Evolutionary conservation across 1,140 invertebrate species (phyloP).

Genomic region (Luehdorfia chinensis): DNA sequence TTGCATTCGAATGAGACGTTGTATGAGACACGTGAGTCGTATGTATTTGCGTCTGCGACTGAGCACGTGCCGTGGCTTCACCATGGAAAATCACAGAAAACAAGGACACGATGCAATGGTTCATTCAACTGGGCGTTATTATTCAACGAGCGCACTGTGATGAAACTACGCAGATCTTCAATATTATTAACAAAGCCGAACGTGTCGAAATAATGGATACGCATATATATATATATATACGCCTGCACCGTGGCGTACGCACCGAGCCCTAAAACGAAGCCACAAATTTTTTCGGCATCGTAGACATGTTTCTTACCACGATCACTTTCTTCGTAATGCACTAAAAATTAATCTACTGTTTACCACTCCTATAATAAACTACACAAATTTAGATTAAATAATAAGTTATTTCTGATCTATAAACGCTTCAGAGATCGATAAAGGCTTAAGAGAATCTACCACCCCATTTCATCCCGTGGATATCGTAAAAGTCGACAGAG

Average conservation of each 20-base stretch:
- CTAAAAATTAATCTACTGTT: too few relatives aligned
- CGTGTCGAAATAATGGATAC: conserved; percentile 63
- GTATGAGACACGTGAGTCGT: conserved; percentile 26
- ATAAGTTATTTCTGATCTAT: too few relatives aligned
- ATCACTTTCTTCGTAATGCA: too few relatives aligned
- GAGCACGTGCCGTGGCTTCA: conserved; percentile 46
- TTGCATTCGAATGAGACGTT: conserved; percentile 35
- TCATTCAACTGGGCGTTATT: conserved; percentile 74
- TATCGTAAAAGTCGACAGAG: too few relatives aligned
- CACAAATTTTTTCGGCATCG: conserved; percentile 7
- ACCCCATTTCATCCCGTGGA: too few relatives aligned
- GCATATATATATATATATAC: conserved; percentile 21
- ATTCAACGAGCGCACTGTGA: conserved; percentile 72
- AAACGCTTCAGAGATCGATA: too few relatives aligned
- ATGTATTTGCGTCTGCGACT: conserved; percentile 9
- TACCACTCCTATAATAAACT: too few relatives aligned
- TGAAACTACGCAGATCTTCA: conserved; percentile 73
- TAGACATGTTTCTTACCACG: neutral
- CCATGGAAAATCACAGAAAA: conserved; percentile 75
- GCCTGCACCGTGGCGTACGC: conserved; percentile 29
- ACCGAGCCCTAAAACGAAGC: conserved; percentile 33
- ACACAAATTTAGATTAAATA: too few relatives aligned
- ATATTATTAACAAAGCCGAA: conserved; percentile 70
- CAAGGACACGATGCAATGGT: conserved; percentile 75
- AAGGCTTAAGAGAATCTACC: too few relatives aligned